Conservation (phyloP, 2,888 invertebrate genomes). For the Timema podura region DNA sequence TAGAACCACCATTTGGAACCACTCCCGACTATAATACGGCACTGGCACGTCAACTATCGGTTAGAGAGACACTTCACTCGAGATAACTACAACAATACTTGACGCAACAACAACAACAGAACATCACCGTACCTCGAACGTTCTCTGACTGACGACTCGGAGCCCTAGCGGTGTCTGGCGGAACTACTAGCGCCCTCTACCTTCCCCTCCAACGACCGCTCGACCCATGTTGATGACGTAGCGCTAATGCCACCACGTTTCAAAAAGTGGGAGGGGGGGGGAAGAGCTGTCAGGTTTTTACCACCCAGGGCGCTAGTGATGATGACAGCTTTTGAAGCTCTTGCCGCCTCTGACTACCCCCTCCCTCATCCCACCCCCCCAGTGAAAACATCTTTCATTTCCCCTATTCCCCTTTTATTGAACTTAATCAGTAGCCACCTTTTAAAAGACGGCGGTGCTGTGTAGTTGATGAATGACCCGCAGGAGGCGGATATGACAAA, state of each 20-base stretch:
- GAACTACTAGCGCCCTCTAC: conserved; percentile 27
- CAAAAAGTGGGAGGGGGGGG: conserved; percentile 30
- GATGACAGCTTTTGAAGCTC: conserved; percentile 49
- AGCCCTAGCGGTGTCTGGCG: conserved; percentile 35
- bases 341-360: conserved; percentile 37
- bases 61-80: not conserved
- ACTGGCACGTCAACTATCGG: conserved; percentile 22
- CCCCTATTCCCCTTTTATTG: conserved; percentile 23
- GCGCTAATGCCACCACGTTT: conserved; percentile 49
- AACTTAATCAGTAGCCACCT: conserved; percentile 43
- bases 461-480: too few species aligned
- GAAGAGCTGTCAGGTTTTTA: conserved; percentile 43
- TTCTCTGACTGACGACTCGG: conserved; percentile 23
- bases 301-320: conserved; percentile 51
- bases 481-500: not conserved
- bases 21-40: conserved; percentile 21
- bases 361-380: not conserved
- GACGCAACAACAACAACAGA: too few species aligned
- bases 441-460: too few species aligned
- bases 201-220: conserved; percentile 27
- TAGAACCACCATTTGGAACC: conserved; percentile 77
- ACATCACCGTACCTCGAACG: conserved; percentile 19
- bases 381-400: conserved; percentile 1
- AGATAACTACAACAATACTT: too few species aligned
- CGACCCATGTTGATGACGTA: conserved; percentile 42